Evolutionary conservation across 1,140 invertebrate species (phyloP).

Genomic region (Elymnias hypermnestra): DNA sequence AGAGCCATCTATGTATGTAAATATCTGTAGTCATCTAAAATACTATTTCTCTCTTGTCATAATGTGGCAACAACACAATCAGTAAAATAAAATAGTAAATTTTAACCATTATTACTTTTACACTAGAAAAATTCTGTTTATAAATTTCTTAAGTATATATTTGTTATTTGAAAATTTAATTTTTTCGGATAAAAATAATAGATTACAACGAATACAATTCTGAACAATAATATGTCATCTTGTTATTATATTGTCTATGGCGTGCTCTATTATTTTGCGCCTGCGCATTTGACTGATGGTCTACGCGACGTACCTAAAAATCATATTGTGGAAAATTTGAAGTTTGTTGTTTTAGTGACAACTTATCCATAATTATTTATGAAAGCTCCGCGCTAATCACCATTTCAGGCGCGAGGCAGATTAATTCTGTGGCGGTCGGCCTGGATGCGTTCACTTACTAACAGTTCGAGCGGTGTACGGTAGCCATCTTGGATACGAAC

Average conservation of each 20-base stretch:
- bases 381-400: constrained; percentile 68
- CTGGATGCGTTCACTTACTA: constrained; percentile 70
- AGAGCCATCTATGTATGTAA: background rate
- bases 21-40: no score
- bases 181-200: no score
- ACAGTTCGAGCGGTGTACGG: constrained; percentile 74
- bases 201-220: no score
- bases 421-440: constrained; percentile 57
- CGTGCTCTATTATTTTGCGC: constrained; percentile 73
- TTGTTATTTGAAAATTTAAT: no score
- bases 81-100: no score
- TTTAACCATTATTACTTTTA: no score
- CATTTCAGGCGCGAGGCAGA: constrained; percentile 63
- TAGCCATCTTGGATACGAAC: constrained; percentile 77
- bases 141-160: background rate
- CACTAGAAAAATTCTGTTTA: no score
- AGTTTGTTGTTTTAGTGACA: constrained; percentile 74
- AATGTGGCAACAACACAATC: no score
- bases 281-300: constrained; percentile 72
- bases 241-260: constrained; percentile 60
- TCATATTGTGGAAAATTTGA: constrained; percentile 75
- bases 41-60: no score
- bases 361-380: constrained; percentile 71
- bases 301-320: constrained; percentile 72
- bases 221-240: constrained; percentile 21